Base-by-base conservation (phyloP, 2,888 invertebrate genomes). In the Tenthredo livida region DNA sequence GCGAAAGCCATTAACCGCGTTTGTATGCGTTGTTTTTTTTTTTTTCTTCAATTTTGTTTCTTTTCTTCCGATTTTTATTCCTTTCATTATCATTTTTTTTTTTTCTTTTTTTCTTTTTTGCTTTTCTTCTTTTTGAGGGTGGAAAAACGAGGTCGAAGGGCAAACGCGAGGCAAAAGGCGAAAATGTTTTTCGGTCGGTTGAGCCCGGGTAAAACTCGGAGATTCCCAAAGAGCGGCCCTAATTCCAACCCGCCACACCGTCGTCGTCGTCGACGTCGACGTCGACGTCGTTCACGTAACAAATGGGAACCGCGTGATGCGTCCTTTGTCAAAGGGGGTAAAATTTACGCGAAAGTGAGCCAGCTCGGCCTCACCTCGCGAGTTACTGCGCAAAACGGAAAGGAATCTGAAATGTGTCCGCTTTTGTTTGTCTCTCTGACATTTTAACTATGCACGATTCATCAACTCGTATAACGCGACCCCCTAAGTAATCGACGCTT, bases 281-380 rank as follows among this genome's bases (percentile, higher is more conserved):
- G 50, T 40, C 72, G 43, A n/a, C 47, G 75, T 75, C 50, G 50
- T 77, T 77, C 17, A n/a, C 37, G 78, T 78, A 61, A 78, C 78
- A 78, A 78, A 78, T 78, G 78, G 78, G 61, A 58, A 58, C 61
- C 78, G 37, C 78, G 78, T 78, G 78, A 78, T 78, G 61, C 78
- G 58, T 58, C 61, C 78, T 78, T 78, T 78, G 61, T 78, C 40
- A 78, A 78, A 78, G 29, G 78, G 78, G 78, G 15, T n/a, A 33
- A 61, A 78, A 78, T 78, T 78, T 78, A 78, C 37, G 54, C n/a
- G 21, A 78, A 78, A 78, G 50, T 33, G 47, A 50, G 58, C 33
- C 37, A n/a, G n/a, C 40, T 50, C 17, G 58, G 58, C 33, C 37
- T 33, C 17, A 33, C 33, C 50, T 50, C 17, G 25, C 50, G 29